phyloP scores from a whole-genome alignment of 1,140 invertebrate species.

The Psilanteris sp. region DNA sequence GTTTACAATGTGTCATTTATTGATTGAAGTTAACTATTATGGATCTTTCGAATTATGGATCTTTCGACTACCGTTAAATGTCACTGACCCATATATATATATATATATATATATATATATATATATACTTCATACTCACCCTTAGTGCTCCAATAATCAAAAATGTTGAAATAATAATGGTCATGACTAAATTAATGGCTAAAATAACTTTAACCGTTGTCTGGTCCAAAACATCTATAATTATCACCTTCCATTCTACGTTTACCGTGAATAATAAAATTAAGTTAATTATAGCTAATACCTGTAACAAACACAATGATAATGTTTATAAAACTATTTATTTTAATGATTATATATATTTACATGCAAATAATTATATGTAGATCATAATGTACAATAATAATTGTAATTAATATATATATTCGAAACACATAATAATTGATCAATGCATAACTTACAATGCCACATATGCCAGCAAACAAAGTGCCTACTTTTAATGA shows the following conservation, averaged over 20 bases:
- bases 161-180: slow-evolving; percentile 86
- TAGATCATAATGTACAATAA: no score
- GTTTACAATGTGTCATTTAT: no score
- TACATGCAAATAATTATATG: no score
- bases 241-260: slow-evolving; percentile 85
- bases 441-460: slow-evolving; percentile 79
- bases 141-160: slow-evolving; percentile 87
- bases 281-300: slow-evolving; percentile 82
- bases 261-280: slow-evolving; percentile 80
- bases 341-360: no score
- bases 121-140: slow-evolving; percentile 78
- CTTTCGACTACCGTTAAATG: no score
- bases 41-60: no score
- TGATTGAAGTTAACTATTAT: no score
- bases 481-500: slow-evolving; percentile 86
- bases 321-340: no score
- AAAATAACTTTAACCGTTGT: slow-evolving; percentile 86
- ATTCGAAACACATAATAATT: no score
- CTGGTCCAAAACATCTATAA: slow-evolving; percentile 82
- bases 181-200: slow-evolving; percentile 89
- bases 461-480: slow-evolving; percentile 84
- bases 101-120: background rate
- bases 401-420: no score
- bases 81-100: no score
- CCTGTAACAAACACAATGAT: no score